Conservation (phyloP, 2,113 vertebrate species). For the Xiphophorus maculatus region DNA sequence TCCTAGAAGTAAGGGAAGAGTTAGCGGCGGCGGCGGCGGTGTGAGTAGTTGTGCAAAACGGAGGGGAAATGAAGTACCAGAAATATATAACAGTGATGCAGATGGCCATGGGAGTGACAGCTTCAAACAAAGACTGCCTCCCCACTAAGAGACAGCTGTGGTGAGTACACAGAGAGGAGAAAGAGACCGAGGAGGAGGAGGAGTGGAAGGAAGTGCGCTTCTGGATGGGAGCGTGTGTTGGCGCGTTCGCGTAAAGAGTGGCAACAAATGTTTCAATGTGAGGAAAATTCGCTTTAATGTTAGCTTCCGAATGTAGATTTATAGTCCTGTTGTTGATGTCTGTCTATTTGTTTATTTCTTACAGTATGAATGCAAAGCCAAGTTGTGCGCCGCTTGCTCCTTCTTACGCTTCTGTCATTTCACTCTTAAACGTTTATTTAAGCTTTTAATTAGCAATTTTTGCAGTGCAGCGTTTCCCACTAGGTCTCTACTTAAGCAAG, state of each 20-base stretch:
- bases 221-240: conserved; percentile 38
- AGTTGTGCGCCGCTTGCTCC: background rate
- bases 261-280: conserved; percentile 20
- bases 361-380: too few relatives aligned
- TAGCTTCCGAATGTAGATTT: conserved; percentile 11
- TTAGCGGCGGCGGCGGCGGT: conserved; percentile 49
- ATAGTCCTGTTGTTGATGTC: conserved; percentile 9
- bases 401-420: background rate
- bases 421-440: background rate
- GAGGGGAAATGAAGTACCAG: conserved; percentile 94
- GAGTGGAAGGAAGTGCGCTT: conserved; percentile 26
- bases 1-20: conserved; percentile 64
- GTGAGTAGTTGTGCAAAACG: background rate
- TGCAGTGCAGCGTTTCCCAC: background rate
- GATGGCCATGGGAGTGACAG: conserved; percentile 98
- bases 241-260: conserved; percentile 22
- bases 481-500: background rate
- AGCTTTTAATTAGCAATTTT: background rate
- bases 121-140: conserved; percentile 95
- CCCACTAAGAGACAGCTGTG: conserved; percentile 93
- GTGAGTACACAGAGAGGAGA: conserved; percentile 81
- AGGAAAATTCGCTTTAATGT: conserved; percentile 25
- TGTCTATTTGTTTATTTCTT: background rate
- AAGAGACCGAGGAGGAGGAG: conserved; percentile 21
- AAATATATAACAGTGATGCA: conserved; percentile 99